These are phyloP conservation scores for Ligdia adustata DNA, from an alignment of 2,888 invertebrate genomes.

Conservation along the genomic window DNA sequence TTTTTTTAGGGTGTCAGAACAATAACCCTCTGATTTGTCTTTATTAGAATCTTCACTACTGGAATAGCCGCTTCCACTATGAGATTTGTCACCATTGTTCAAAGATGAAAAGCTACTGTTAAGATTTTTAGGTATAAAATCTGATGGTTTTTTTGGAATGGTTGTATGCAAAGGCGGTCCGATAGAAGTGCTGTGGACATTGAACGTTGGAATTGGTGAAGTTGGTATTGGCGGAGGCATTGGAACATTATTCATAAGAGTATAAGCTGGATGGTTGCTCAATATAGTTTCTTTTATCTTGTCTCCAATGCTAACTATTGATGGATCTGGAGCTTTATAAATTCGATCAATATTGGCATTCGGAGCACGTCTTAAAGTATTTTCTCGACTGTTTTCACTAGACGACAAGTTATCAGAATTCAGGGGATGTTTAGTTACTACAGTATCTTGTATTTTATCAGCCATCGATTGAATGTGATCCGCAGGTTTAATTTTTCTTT, in stretches of 20 bases:
- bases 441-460: constrained; percentile 80
- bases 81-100: constrained; percentile 51
- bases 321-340: constrained; percentile 60
- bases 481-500: constrained; percentile 79
- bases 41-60: constrained; percentile 60
- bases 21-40: constrained; percentile 59
- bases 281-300: constrained; percentile 68
- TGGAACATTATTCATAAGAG: constrained; percentile 51
- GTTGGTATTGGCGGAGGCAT: constrained; percentile 72
- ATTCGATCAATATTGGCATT: constrained; percentile 61
- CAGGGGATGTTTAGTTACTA: constrained; percentile 78
- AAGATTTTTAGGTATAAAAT: constrained; percentile 50
- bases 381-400: constrained; percentile 63
- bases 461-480: constrained; percentile 81
- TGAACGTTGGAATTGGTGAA: constrained; percentile 68
- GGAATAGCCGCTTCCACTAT: constrained; percentile 57
- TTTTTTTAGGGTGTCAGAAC: constrained; percentile 57
- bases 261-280: constrained; percentile 56
- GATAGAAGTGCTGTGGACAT: constrained; percentile 57
- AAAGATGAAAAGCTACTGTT: constrained; percentile 39
- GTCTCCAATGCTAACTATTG: constrained; percentile 59
- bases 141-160: constrained; percentile 47
- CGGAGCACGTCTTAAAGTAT: constrained; percentile 55
- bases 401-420: constrained; percentile 65
- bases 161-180: constrained; percentile 40